Conservation (phyloP, 2,797 vertebrate genomes). For the Acanthurus tractus region DNA sequence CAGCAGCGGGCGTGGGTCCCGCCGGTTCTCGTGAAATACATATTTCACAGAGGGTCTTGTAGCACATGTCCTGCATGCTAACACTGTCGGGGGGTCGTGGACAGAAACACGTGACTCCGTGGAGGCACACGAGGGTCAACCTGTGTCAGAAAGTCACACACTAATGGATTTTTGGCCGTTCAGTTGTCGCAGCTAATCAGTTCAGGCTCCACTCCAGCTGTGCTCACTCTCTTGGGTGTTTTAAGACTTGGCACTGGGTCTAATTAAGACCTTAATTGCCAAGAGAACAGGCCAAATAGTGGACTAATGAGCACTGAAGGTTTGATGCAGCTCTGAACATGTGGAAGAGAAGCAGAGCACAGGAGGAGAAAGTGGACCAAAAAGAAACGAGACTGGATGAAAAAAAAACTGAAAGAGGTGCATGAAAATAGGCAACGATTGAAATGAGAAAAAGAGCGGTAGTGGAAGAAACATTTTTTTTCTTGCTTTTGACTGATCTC, state of each 20-base stretch:
- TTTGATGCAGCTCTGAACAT: slow-evolving; percentile 19
- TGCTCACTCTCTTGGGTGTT: slow-evolving; percentile 64
- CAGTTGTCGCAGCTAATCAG: slow-evolving; percentile 60
- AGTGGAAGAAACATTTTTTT: slow-evolving; percentile 28
- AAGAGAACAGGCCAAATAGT: slow-evolving; percentile 44
- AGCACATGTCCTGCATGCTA: slow-evolving; percentile 46
- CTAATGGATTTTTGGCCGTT: slow-evolving; percentile 41
- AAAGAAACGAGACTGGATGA: neutral
- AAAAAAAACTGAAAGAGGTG: neutral
- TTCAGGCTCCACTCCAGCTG: slow-evolving; percentile 51
- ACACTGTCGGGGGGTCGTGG: slow-evolving; percentile 13
- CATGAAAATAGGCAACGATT: slow-evolving; percentile 3
- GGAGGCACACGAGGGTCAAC: slow-evolving; percentile 49
- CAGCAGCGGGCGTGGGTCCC: slow-evolving; percentile 40
- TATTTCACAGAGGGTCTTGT: slow-evolving; percentile 43
- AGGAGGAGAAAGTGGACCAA: neutral
- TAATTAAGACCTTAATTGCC: slow-evolving; percentile 68
- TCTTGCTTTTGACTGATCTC: slow-evolving; percentile 48
- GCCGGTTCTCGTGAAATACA: slow-evolving; percentile 34
- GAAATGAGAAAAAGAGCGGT: neutral
- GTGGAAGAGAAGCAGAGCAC: neutral
- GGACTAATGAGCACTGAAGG: slow-evolving; percentile 58
- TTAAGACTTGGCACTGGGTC: slow-evolving; percentile 55
- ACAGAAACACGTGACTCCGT: slow-evolving; percentile 46
- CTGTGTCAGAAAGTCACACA: slow-evolving; percentile 61